Conservation (phyloP, 2,888 invertebrate species). For the Dichetophora obliterata region DNA sequence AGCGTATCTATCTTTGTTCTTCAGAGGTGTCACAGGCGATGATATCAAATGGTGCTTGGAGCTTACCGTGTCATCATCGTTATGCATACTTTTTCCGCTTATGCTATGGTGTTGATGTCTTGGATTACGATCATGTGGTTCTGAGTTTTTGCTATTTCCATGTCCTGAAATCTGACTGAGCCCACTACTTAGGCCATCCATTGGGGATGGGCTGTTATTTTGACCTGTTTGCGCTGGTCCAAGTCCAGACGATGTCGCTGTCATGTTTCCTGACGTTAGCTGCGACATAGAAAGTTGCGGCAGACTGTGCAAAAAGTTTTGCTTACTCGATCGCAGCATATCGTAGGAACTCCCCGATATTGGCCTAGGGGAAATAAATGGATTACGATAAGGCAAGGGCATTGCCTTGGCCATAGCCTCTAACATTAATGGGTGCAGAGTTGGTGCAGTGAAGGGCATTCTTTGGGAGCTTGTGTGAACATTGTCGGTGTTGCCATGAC, state of each 20-base stretch:
- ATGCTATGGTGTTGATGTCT: constrained; percentile 47
- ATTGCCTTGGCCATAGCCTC: constrained; percentile 79
- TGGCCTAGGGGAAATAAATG: constrained; percentile 71
- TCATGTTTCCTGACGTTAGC: constrained; percentile 28
- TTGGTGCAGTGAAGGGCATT: constrained; percentile 66
- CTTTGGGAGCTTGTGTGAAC: constrained; percentile 51
- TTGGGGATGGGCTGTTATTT: constrained; percentile 29
- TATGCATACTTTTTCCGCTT: constrained; percentile 50
- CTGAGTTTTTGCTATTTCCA: constrained; percentile 36
- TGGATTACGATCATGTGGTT: constrained; percentile 37
- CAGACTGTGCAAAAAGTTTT: constrained; percentile 40
- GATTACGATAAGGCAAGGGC: constrained; percentile 74
- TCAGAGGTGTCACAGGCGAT: constrained; percentile 55
- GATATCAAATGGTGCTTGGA: constrained; percentile 46
- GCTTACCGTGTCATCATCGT: constrained; percentile 53
- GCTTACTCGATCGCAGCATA: constrained; percentile 61
- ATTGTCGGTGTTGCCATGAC: constrained; percentile 37
- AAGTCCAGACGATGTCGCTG: background rate
- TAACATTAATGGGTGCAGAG: constrained; percentile 79
- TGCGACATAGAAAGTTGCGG: constrained; percentile 44
- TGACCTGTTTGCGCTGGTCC: constrained; percentile 22
- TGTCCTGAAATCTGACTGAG: constrained; percentile 28
- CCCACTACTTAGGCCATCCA: background rate
- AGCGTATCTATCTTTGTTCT: constrained; percentile 90
- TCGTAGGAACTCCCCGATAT: constrained; percentile 74